These are phyloP conservation scores for Microctenopoma stevenorrisi DNA, from an alignment of 2,797 vertebrate species.

Conservation along the genomic window DNA sequence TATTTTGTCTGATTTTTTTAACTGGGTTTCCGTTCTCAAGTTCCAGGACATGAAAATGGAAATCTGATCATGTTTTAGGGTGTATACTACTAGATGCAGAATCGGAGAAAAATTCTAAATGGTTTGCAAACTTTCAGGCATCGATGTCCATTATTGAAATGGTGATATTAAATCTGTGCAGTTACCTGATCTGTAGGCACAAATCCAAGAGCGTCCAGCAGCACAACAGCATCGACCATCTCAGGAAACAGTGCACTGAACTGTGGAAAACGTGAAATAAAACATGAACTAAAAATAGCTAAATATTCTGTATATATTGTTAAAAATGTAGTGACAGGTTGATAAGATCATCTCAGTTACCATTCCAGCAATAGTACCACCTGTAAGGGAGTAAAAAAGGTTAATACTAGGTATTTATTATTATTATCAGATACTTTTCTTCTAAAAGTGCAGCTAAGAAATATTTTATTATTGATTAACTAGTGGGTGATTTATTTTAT, in stretches of 20 bases:
- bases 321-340: background rate
- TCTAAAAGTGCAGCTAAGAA: too few species aligned
- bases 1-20: too few species aligned
- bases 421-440: too few species aligned
- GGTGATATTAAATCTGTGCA: background rate
- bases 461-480: too few species aligned
- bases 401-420: background rate
- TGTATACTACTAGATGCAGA: too few species aligned
- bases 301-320: background rate
- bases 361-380: constrained; percentile 81
- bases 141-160: too few species aligned
- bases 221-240: background rate
- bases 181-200: background rate
- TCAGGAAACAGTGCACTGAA: constrained; percentile 5
- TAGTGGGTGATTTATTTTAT: too few species aligned
- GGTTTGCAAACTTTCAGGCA: too few species aligned
- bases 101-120: too few species aligned
- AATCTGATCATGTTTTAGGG: too few species aligned
- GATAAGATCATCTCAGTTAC: constrained; percentile 62
- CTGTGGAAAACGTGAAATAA: constrained; percentile 5
- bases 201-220: background rate
- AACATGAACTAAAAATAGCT: background rate
- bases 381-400: constrained; percentile 55
- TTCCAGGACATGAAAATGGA: too few species aligned
- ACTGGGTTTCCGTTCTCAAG: too few species aligned